These are phyloP conservation scores for Sturmia bella DNA, from an alignment of 2,888 invertebrate species.

Conservation along the genomic window DNA sequence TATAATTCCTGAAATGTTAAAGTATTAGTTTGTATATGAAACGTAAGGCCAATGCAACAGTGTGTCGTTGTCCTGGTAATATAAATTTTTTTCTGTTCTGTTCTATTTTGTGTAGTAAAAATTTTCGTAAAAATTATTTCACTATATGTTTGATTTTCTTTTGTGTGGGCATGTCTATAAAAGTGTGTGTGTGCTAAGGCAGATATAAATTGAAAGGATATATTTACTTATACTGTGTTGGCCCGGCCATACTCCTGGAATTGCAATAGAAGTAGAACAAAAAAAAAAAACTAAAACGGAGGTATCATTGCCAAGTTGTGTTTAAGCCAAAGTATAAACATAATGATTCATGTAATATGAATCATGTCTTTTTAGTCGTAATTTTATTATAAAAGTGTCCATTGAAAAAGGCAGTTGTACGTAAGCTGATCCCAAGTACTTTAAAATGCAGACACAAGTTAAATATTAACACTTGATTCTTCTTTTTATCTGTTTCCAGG, in stretches of 20 bases:
- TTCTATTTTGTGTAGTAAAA: constrained; percentile 44
- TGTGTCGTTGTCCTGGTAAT: constrained; percentile 46
- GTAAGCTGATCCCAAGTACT: constrained; percentile 7
- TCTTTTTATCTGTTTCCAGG: not conserved
- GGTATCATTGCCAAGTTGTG: constrained; percentile 67
- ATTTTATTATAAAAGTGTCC: constrained; percentile 65
- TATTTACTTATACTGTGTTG: constrained; percentile 56
- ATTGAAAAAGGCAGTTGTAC: constrained; percentile 45
- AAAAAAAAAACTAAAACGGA: constrained; percentile 48
- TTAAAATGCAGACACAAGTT: constrained; percentile 64
- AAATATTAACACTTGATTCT: constrained; percentile 63
- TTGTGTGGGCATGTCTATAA: constrained; percentile 16
- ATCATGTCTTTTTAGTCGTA: constrained; percentile 64
- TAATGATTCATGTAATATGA: constrained; percentile 68
- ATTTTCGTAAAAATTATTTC: constrained; percentile 65
- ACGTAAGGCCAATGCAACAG: constrained; percentile 53
- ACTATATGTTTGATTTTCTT: constrained; percentile 59
- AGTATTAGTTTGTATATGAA: constrained; percentile 17
- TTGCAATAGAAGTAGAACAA: not conserved
- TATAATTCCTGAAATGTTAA: constrained; percentile 2
- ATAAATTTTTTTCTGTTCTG: not conserved
- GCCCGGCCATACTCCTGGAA: constrained; percentile 49
- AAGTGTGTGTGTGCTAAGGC: constrained; percentile 20
- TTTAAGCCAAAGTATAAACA: constrained; percentile 67
- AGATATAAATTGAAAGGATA: constrained; percentile 44